Conservation (phyloP, 1,140 invertebrate species). For the Meloidogyne exigua region DNA sequence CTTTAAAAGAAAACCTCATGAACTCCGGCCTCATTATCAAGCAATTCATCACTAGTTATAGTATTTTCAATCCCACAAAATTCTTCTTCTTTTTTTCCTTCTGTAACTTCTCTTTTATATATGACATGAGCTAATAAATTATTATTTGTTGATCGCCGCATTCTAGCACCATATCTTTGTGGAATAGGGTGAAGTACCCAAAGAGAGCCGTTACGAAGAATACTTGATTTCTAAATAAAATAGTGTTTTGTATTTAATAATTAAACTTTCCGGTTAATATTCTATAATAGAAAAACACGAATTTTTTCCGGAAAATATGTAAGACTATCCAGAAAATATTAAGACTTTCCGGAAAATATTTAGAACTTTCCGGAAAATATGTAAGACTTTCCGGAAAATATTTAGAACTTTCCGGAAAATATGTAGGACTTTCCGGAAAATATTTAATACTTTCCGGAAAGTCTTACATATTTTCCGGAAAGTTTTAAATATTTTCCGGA, state of each 20-base stretch:
- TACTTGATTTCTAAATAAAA: slow-evolving; percentile 61
- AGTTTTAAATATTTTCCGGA: not conserved
- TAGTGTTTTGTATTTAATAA: not conserved
- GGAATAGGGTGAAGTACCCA: slow-evolving; percentile 61
- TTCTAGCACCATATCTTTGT: slow-evolving; percentile 48
- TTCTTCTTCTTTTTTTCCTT: slow-evolving; percentile 36
- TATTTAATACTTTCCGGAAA: not conserved
- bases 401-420: slow-evolving; percentile 9
- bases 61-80: slow-evolving; percentile 62
- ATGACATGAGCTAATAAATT: slow-evolving; percentile 53
- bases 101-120: slow-evolving; percentile 54
- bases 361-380: not conserved
- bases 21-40: slow-evolving; percentile 60
- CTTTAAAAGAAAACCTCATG: slow-evolving; percentile 19
- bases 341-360: not conserved
- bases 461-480: not conserved
- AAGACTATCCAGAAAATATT: not conserved
- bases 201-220: slow-evolving; percentile 47
- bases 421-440: not conserved
- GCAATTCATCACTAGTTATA: slow-evolving; percentile 56
- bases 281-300: not conserved
- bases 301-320: not conserved
- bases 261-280: not conserved
- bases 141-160: slow-evolving; percentile 37
- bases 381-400: no score